phyloP scores from a whole-genome alignment of 1,140 invertebrate species.

The Orius insidiosus region DNA sequence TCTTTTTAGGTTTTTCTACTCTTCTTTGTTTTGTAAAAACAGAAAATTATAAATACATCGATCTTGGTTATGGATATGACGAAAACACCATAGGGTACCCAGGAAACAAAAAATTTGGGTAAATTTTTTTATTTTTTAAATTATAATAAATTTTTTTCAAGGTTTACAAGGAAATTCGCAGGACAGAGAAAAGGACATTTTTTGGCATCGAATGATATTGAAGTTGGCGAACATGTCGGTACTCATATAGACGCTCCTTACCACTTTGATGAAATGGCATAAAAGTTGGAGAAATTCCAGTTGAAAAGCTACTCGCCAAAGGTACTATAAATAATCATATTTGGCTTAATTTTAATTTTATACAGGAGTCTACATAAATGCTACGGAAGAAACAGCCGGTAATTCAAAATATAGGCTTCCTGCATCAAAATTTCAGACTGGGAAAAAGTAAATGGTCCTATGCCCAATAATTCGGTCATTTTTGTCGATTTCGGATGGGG shows the following conservation, averaged over 20 bases:
- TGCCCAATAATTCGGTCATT: too few species aligned
- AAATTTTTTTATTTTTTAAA: neutral
- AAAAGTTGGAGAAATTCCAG: slow-evolving; percentile 38
- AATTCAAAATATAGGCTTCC: too few species aligned
- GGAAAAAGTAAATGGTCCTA: too few species aligned
- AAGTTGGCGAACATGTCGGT: slow-evolving; percentile 39
- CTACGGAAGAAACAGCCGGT: too few species aligned
- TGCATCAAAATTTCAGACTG: too few species aligned
- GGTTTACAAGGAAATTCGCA: neutral
- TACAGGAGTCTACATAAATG: too few species aligned
- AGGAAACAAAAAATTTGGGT: neutral
- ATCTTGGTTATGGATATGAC: slow-evolving; percentile 4
- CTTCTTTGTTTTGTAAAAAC: too few species aligned
- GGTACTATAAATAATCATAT: slow-evolving; percentile 20
- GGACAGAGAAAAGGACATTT: neutral
- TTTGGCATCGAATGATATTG: slow-evolving; percentile 36
- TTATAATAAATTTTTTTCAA: too few species aligned
- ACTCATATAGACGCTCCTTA: slow-evolving; percentile 51
- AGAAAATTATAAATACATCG: neutral
- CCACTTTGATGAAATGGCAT: slow-evolving; percentile 36
- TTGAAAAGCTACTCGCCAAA: slow-evolving; percentile 35
- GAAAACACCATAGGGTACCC: neutral
- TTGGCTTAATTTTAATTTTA: too few species aligned
- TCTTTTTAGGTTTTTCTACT: too few species aligned
- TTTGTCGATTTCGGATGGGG: too few species aligned